These are phyloP conservation scores for Rana temporaria DNA, from an alignment of 2,113 vertebrate genomes.

Conservation along the genomic window DNA sequence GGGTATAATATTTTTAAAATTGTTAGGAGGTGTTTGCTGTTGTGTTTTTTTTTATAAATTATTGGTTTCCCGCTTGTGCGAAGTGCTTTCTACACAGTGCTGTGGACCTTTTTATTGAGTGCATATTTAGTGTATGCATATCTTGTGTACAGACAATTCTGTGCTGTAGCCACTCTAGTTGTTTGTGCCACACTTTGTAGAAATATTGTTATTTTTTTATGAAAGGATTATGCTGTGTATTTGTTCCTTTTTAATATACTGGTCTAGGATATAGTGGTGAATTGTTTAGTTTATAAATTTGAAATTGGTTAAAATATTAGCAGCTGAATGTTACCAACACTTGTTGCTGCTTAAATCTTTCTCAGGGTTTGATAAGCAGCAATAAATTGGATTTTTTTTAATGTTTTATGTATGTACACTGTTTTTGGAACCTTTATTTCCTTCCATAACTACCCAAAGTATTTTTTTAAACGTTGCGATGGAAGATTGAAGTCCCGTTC, in stretches of 20 bases:
- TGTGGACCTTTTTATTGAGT: constrained; percentile 16
- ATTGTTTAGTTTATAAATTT: background rate
- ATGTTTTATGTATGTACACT: background rate
- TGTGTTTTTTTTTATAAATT: constrained; percentile 33
- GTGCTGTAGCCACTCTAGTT: constrained; percentile 31
- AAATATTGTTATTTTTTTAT: background rate
- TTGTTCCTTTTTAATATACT: constrained; percentile 1
- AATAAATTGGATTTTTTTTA: constrained; percentile 19
- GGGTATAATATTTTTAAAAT: constrained; percentile 2
- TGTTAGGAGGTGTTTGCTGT: background rate
- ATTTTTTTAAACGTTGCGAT: too few species aligned
- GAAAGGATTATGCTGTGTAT: background rate
- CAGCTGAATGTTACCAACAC: constrained; percentile 5
- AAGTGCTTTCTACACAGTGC: constrained; percentile 5
- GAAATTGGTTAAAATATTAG: background rate
- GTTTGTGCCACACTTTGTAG: constrained; percentile 25
- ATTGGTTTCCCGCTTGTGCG: background rate
- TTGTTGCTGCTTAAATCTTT: constrained; percentile 43
- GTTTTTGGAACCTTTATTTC: background rate
- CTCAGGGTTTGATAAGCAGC: constrained; percentile 50
- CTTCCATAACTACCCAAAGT: background rate
- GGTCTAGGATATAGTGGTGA: background rate
- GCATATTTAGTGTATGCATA: background rate
- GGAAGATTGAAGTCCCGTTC: too few species aligned
- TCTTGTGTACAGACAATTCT: background rate